Evolutionary conservation across 1,140 invertebrate genomes (phyloP).

Genomic region (Daktulosphaira vitifoliae): DNA sequence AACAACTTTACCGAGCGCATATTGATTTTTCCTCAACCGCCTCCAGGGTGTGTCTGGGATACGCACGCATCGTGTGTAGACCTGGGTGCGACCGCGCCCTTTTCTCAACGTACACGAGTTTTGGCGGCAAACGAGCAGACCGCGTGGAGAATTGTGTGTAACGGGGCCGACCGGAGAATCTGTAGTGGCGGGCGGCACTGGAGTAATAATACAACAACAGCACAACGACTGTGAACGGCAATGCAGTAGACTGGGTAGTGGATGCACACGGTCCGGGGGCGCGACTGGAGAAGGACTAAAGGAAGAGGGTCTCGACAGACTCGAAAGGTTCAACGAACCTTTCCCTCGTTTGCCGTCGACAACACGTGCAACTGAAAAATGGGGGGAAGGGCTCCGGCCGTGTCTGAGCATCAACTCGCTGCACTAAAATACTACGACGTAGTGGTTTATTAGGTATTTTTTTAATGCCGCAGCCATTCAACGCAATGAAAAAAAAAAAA

Average conservation of each 20-base stretch:
- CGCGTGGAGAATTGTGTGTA: background rate
- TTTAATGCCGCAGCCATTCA: no score
- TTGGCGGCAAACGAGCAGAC: constrained; percentile 25
- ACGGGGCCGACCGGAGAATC: no score
- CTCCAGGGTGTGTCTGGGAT: constrained; percentile 12
- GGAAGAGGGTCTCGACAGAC: no score
- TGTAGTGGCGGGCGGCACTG: background rate
- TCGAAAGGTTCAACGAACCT: constrained; percentile 15
- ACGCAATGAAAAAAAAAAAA: no score
- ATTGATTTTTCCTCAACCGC: constrained; percentile 9
- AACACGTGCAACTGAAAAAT: background rate
- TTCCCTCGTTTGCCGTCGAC: constrained; percentile 10
- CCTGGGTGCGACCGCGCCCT: constrained; percentile 31
- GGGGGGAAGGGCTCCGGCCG: constrained; percentile 11
- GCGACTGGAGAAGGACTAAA: constrained; percentile 19
- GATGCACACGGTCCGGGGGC: background rate
- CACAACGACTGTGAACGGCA: background rate
- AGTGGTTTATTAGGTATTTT: no score
- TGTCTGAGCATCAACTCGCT: background rate
- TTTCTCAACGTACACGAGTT: constrained; percentile 2
- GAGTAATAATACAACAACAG: background rate
- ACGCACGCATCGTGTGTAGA: constrained; percentile 1
- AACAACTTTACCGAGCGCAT: constrained; percentile 1
- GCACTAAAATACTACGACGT: no score
- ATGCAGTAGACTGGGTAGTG: background rate